Base-by-base conservation (phyloP, 2,113 vertebrate genomes). In the Xerus inauris region DNA sequence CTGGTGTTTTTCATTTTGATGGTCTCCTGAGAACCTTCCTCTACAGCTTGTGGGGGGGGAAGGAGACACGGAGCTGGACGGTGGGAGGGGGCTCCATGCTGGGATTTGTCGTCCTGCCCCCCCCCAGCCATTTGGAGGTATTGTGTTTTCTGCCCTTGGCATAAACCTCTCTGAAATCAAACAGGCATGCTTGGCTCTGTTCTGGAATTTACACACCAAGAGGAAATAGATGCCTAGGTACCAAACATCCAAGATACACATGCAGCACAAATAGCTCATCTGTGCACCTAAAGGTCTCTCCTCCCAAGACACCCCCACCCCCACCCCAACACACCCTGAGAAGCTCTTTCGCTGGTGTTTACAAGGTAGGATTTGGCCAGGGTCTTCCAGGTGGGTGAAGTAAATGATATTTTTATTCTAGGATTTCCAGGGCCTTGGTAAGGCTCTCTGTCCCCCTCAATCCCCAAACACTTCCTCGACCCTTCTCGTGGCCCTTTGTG, bases 1-100 rank as follows among this genome's bases (percentile, higher is more conserved):
- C 92, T 94, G 76, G 65, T 76, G 16, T 57, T 86, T 91, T 90
- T 96, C 62, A 38, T 88, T 22, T 32, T 64, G 77, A 72, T 88
- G 77, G 81, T 64, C 94, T 95, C 88, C 1, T 0, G 45, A 94
- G 95, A 71, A 45, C 69, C 87, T 79, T 80, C 57, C 67, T 89
- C 51, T 10, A 30, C 57, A 12, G 83, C 81, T 65, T 30, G 8
- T 1, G 0, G 42, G 6, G 16, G 26, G 30, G 83, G 62, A 42
- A 67, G 32, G 30, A 80, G 64, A 17, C 28, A 9, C 5, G 1
- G 69, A 28, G 22, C 2, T 30, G n/a, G 72, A 54, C 49, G 38
- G 2, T 4, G n/a, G 47, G 45, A 38, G 73, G 57, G 30, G 75
- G n/a, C 73, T 47, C 57, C 59, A 3, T 0, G 75, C 57, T 62